Evolutionary conservation across 2,888 invertebrate species (phyloP).

Genomic region (Glaucopsyche alexis): DNA sequence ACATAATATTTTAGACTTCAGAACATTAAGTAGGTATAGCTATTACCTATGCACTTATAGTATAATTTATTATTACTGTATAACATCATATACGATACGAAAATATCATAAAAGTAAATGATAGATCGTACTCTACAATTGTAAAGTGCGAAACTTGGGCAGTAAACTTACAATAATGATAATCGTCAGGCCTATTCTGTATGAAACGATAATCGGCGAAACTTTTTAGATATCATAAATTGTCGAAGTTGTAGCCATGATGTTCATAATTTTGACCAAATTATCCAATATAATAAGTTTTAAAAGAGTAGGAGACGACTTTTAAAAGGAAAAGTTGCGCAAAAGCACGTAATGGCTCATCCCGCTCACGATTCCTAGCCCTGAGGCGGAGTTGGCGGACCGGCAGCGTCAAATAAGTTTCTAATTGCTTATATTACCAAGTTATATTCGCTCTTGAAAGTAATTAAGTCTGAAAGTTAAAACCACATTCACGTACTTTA

Average conservation of each 20-base stretch:
- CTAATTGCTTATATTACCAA: conserved; percentile 80
- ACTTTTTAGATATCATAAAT: conserved; percentile 64
- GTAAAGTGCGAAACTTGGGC: neutral
- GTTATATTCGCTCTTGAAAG: conserved; percentile 75
- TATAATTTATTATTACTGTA: neutral
- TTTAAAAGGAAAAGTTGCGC: conserved; percentile 78
- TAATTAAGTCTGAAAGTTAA: conserved; percentile 74
- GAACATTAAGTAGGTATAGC: neutral
- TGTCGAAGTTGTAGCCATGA: conserved; percentile 72
- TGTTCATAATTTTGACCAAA: conserved; percentile 74
- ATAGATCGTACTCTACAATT: conserved; percentile 7
- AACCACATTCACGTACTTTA: conserved; percentile 67
- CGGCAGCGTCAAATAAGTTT: conserved; percentile 79
- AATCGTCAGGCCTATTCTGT: conserved; percentile 6
- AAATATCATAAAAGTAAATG: neutral
- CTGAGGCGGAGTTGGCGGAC: conserved; percentile 74
- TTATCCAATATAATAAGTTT: conserved; percentile 78
- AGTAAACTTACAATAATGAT: conserved; percentile 28
- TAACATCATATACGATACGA: neutral
- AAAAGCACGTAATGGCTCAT: conserved; percentile 79
- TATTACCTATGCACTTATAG: neutral
- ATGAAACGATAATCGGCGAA: conserved; percentile 39
- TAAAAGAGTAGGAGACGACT: conserved; percentile 76
- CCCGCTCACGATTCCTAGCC: conserved; percentile 74
- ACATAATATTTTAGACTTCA: neutral